Percentiles rank a stretch among this genome's conserved stretches.
Conservation (phyloP, 2,797 vertebrate genomes). For the Bradypus variegatus region DNA sequence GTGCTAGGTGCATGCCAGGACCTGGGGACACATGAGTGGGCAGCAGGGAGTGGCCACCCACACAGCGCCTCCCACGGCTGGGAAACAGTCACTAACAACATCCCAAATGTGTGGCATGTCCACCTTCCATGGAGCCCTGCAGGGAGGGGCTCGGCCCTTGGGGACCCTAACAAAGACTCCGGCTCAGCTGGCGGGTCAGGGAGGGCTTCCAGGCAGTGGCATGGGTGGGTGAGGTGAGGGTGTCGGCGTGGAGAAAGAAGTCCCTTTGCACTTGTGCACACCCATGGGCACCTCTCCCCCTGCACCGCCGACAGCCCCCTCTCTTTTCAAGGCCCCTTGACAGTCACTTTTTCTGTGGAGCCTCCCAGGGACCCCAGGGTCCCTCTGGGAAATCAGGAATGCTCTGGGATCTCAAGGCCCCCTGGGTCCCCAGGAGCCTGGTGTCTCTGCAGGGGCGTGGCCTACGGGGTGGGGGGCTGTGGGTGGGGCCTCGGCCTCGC, state of each 20-base stretch:
- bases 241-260: rapidly evolving
- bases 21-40: not conserved
- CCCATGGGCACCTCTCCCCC: not conserved
- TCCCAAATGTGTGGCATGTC: too few species aligned
- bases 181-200: too few species aligned
- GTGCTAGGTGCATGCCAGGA: not conserved
- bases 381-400: not conserved
- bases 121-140: not conserved
- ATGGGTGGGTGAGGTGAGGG: not conserved
- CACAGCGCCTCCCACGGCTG: not conserved
- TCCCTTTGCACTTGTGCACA: too few species aligned
- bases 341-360: not conserved
- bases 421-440: too few species aligned
- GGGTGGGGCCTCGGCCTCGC: too few species aligned
- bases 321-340: not conserved
- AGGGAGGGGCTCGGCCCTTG: not conserved
- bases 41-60: too few species aligned
- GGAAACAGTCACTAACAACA: not conserved
- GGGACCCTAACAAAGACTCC: not conserved
- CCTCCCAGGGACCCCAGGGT: not conserved
- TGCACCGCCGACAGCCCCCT: not conserved
- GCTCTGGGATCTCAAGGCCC: not conserved
- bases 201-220: not conserved
- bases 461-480: too few species aligned
- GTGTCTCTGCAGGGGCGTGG: too few species aligned